These are phyloP conservation scores for Heliocidaris erythrogramma DNA, from an alignment of 35 echinoderm and acorn worm species.

Conservation along the genomic window DNA sequence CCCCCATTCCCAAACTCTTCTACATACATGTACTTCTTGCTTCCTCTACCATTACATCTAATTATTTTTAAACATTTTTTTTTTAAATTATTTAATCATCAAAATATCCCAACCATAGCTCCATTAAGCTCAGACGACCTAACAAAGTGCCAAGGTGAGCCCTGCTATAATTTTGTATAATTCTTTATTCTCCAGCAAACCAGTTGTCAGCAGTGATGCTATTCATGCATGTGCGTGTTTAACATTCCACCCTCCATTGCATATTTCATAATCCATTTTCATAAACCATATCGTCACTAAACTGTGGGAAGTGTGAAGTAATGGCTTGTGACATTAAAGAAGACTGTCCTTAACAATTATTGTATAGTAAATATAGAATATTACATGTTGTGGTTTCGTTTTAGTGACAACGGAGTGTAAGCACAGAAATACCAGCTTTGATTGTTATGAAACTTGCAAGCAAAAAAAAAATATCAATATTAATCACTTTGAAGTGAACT, in stretches of 20 bases:
- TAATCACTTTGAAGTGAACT: no score
- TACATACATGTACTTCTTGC: neutral
- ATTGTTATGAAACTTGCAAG: neutral
- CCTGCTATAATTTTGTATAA: neutral
- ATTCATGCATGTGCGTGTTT: neutral
- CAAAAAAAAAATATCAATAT: no score
- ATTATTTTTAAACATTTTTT: neutral
- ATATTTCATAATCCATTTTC: neutral
- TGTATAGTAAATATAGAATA: no score
- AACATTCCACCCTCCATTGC: neutral
- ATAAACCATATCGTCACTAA: neutral
- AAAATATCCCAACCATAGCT: conserved; percentile 10
- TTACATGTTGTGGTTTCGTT: neutral
- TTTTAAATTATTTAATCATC: neutral
- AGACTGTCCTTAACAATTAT: neutral
- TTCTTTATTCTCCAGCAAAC: neutral
- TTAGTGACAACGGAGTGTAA: neutral
- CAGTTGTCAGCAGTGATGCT: neutral
- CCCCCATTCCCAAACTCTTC: no score
- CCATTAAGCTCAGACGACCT: conserved; percentile 33
- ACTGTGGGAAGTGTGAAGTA: neutral
- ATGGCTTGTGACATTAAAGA: neutral
- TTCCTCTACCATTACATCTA: neutral
- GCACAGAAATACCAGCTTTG: neutral
- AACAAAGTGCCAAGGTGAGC: conserved; percentile 40